Base-by-base conservation (phyloP, 2,113 vertebrate species). In the Chunga burmeisteri region DNA sequence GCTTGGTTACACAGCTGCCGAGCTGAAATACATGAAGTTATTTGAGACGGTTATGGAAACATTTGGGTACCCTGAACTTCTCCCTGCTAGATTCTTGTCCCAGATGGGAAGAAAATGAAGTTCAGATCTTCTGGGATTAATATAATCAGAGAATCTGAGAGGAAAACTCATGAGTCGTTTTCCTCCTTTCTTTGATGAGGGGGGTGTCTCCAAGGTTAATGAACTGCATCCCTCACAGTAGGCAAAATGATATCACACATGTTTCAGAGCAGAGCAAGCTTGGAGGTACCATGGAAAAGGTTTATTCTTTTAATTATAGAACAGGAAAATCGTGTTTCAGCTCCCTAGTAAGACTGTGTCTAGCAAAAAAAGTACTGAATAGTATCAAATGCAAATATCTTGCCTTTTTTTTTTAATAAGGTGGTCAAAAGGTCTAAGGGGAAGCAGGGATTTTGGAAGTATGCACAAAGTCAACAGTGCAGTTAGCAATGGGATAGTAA, bases 391-490 rank as follows among this genome's bases (percentile, higher is more conserved):
- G 97, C 96, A 98, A 98, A 98, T 94, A 50, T 63, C 66, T 83
- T 55, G 79, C 22, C 9, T 47, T 63, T 95, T 82, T n/a, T 80
- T 94, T 83, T 86, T 80, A 92, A 81, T 40, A 95, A 95, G 97
- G 96, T 97, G 98, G 98, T 97, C 98, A 90, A 97, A 97, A 97
- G 97, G 97, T 98, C 97, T 88, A 90, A 90, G 93, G 97, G 98
- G 97, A 97, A 98, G 96, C 82, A 93, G 97, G 98, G 98, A 98
- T 97, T 98, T 98, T 94, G 98, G 97, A 98, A 98, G 95, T 98
- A 98, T 98, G 98, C 96, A 96, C 97, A 98, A 98, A 98, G 97
- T 98, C 98, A 98, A 98, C 98, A 98, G 84, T 49, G 84, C 95
- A 81, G 49, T 91, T 75, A 98, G 98, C 98, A 94, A 97, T 90